Evolutionary conservation across 2,888 invertebrate species (phyloP), one percentile per base, ranked within the genome.

Genomic region (Geotrupes spiniger): DNA sequence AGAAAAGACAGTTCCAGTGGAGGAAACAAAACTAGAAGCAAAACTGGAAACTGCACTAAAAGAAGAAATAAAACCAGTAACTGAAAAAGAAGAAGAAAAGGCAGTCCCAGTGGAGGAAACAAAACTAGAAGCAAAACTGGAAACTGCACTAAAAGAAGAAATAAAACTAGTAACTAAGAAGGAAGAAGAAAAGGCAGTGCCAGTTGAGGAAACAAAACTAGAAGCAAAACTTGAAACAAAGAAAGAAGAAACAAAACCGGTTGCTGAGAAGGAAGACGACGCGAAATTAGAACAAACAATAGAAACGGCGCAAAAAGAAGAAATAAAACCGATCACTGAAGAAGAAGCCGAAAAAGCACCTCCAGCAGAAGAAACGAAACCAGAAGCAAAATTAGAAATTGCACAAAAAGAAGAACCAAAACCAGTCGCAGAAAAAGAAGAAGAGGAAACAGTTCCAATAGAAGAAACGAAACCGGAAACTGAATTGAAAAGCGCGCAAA

Each of bases 11-110:
- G 16, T 10, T 4, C 15, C n/a, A 15, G 31, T n/a, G n/a, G n/a
- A 33, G 14, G 2, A 5, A 33, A 33, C 33, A 5, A 10, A 12
- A 2, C 5, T 11, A n/a, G 33, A 33, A 33, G 10, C n/a, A 14
- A 2, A 33, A 33, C 2, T 9, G 11, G 11, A 33, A 16, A n/a
- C 11, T 9, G 12, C 11, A 1, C 14, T n/a, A 21, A 36, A 25
- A 31, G 8, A 26, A 43, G 43, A 31, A 42, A 42, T 10, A 14
- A 42, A 42, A 2, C 15, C 16, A 10, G 10, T 10, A 29, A 27
- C 4, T n/a, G 40, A 27, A 3, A 42, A 42, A 42, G 48, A 50
- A 26, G 38, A 12, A 11, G 28, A 16, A 15, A 15, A 38, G 6
- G 15, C 4, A 17, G 16, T 10, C 4, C 15, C n/a, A 15, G 31